A percentile compares a stretch with the other conserved stretches of the same genome.
phyloP scores from a whole-genome alignment of 2,113 vertebrate genomes.

The Saccopteryx bilineata region DNA sequence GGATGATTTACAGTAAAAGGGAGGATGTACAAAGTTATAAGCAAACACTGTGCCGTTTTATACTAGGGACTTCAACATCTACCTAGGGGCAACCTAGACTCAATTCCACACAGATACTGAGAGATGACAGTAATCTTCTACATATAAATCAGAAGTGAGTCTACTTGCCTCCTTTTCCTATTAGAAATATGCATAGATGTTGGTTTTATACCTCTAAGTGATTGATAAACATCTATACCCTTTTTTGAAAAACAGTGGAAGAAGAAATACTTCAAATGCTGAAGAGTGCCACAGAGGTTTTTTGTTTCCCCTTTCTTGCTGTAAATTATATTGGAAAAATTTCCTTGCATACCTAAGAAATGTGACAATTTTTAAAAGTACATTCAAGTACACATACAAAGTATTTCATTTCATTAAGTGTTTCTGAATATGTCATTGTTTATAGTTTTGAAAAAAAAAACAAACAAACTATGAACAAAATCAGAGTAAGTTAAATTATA shows the following conservation, averaged over 20 bases:
- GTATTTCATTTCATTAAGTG: conserved; percentile 15
- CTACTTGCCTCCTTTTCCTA: neutral
- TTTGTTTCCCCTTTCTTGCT: neutral
- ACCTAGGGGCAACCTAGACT: neutral
- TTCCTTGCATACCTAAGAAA: neutral
- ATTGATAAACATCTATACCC: neutral
- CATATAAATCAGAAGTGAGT: neutral
- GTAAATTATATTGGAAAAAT: neutral
- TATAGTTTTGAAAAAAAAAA: neutral
- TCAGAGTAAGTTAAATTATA: conserved; percentile 6
- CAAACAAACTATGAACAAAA: neutral
- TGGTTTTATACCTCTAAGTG: neutral
- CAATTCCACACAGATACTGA: neutral
- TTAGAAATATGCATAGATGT: neutral
- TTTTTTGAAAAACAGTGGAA: neutral
- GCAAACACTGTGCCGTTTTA: neutral
- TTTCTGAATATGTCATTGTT: neutral
- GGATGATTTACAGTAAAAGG: neutral
- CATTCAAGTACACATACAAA: neutral
- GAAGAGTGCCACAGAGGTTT: neutral
- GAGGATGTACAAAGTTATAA: neutral
- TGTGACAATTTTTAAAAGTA: neutral
- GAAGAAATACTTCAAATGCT: neutral
- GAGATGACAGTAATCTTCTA: neutral
- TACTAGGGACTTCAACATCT: neutral